Evolutionary conservation across 2,113 vertebrate species (phyloP), one percentile per base, ranked within the genome.

Genomic region (Triplophysa tibetana): DNA sequence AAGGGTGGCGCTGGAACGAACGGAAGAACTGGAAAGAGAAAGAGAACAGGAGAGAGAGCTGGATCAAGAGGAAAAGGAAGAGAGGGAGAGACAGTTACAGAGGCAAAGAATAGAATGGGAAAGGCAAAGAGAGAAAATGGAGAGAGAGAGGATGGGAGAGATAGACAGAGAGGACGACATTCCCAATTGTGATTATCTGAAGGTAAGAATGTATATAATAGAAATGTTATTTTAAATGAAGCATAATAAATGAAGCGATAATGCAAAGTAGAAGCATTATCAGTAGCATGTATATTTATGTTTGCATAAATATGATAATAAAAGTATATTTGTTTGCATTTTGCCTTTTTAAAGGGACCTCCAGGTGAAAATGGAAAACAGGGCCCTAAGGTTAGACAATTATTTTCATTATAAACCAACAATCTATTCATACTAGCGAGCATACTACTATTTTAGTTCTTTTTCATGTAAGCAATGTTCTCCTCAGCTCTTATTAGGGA

Each of bases 351-450:
- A 26, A 85, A 93, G 94, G 95, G 96, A 0, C 90, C 92, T 14
- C 92, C 87, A 3, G 95, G 95, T 45, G 94, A 95, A 6, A 88
- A 67, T 45, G 93, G 93, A 73, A 52, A 81, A 24, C 79, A 83
- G 24, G 95, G 95, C 69, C 82, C 76, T 65, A 94, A 93, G 93
- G 93, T 93, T 60, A 88, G 67, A 8, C 41, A 67, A n/a, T 26
- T 12, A 38, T 26, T 17, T 74, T 19, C 12, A 41, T 61, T 66
- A 9, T 66, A 41, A 21, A 29, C 43, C 54, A 54, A 21, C 43
- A 43, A 21, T 58, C 17, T 77, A n/a, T 70, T 52, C 67, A 74
- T 66, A 8, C 12, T 17, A 24, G 41, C 2, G 41, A 38, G n/a
- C 43, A 14, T 19, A 29, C 23, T 50, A 19, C 23, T 63, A 33